These are phyloP conservation scores for Microplitis deprimator DNA, from an alignment of 2,888 invertebrate genomes.

Conservation along the genomic window DNA sequence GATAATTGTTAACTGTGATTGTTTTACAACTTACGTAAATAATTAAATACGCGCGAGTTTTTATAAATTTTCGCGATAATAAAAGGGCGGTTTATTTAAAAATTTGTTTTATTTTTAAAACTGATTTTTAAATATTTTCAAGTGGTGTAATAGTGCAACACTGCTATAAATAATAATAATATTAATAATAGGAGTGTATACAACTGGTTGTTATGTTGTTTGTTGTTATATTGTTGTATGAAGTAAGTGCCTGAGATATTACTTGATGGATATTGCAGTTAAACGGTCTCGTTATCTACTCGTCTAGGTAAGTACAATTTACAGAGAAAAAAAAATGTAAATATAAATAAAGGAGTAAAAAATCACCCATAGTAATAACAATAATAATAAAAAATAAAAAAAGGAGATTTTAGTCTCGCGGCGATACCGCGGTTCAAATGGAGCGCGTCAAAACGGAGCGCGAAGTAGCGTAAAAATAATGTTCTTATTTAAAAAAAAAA, in stretches of 20 bases:
- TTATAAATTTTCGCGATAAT: too few species aligned
- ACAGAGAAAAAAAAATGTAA: neutral
- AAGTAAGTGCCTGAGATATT: constrained; percentile 23
- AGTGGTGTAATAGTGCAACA: neutral
- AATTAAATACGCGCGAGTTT: too few species aligned
- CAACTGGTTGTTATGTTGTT: neutral
- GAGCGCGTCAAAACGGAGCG: constrained; percentile 14
- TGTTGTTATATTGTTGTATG: constrained; percentile 18
- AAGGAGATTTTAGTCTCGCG: neutral
- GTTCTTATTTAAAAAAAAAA: neutral
- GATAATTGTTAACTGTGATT: too few species aligned
- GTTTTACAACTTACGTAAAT: too few species aligned
- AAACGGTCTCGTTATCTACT: constrained; percentile 24
- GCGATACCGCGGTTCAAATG: neutral
- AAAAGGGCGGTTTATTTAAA: too few species aligned
- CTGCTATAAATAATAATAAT: neutral
- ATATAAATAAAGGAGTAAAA: neutral
- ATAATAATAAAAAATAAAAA: neutral
- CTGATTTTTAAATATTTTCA: neutral
- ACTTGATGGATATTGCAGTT: constrained; percentile 31
- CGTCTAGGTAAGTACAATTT: constrained; percentile 32
- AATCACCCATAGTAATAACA: neutral
- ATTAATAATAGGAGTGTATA: neutral
- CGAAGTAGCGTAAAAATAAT: neutral
- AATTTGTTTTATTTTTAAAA: neutral